Percentiles rank a stretch among this genome's conserved stretches.
These are phyloP conservation scores for Xestia sexstrigata DNA, from an alignment of 2,888 invertebrate genomes.

Conservation along the genomic window DNA sequence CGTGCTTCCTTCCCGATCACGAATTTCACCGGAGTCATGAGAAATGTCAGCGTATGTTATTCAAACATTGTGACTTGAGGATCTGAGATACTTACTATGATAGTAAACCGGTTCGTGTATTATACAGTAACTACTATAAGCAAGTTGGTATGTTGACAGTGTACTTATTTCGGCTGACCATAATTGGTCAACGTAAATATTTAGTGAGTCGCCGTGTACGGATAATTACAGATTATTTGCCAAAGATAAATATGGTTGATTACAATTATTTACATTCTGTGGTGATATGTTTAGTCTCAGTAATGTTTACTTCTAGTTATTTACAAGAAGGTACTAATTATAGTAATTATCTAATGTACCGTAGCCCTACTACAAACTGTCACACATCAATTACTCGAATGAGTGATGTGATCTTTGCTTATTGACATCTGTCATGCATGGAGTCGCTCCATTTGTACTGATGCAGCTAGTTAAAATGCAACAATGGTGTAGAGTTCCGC, in stretches of 20 bases:
- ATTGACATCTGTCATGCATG: constrained; percentile 54
- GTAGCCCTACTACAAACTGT: constrained; percentile 11
- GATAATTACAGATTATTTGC: constrained; percentile 78
- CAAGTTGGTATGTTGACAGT: constrained; percentile 75
- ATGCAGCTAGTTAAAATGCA: constrained; percentile 44
- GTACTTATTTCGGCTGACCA: constrained; percentile 74
- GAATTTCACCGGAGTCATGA: constrained; percentile 82
- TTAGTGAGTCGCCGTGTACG: constrained; percentile 74
- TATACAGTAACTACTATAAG: constrained; percentile 68
- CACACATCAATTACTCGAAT: constrained; percentile 48
- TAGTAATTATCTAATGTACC: not conserved
- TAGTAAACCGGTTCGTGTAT: constrained; percentile 76
- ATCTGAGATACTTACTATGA: constrained; percentile 74
- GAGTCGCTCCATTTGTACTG: constrained; percentile 22
- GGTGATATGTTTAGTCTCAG: constrained; percentile 12
- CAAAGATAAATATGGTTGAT: constrained; percentile 70
- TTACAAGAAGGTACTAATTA: constrained; percentile 9
- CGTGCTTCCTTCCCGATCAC: constrained; percentile 81
- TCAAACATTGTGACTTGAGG: constrained; percentile 63
- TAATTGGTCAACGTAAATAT: constrained; percentile 82
- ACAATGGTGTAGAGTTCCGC: constrained; percentile 43
- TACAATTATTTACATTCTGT: constrained; percentile 53
- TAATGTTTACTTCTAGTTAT: constrained; percentile 17
- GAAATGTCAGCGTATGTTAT: constrained; percentile 82
- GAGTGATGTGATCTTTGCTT: constrained; percentile 48